Percentiles rank a stretch among this genome's conserved stretches.
These are phyloP conservation scores for Dermolepida albohirtum DNA, from an alignment of 2,888 invertebrate species.

Conservation along the genomic window DNA sequence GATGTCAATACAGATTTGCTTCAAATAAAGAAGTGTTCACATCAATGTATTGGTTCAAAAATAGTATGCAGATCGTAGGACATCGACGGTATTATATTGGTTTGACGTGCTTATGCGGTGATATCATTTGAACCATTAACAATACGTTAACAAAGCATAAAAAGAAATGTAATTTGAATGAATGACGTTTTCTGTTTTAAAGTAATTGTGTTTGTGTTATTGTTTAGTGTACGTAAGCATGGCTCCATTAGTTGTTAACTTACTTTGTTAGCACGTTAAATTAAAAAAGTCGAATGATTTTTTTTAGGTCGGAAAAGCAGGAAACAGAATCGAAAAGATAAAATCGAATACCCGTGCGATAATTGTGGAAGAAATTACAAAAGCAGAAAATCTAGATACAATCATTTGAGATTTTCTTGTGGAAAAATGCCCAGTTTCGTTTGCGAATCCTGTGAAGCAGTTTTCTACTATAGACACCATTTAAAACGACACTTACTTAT, in stretches of 20 bases:
- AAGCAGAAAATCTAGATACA: conserved; percentile 51
- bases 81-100: no score
- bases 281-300: not conserved
- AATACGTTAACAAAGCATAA: no score
- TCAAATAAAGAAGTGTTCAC: no score
- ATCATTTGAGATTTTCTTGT: conserved; percentile 53
- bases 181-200: no score
- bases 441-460: conserved; percentile 52
- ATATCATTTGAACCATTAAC: no score
- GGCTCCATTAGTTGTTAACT: conserved; percentile 4
- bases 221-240: conserved; percentile 21
- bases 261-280: not conserved
- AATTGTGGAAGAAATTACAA: conserved; percentile 53
- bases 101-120: no score
- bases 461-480: conserved; percentile 52
- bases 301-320: conserved; percentile 21
- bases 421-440: conserved; percentile 54
- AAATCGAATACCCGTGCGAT: conserved; percentile 61
- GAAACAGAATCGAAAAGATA: conserved; percentile 15
- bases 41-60: no score
- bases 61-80: no score
- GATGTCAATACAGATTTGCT: no score
- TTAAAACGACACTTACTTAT: conserved; percentile 48
- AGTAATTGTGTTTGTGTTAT: no score
- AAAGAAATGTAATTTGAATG: no score